Evolutionary conservation across 2,113 vertebrate species (phyloP).

Genomic region (Marcusenius ussheri): DNA sequence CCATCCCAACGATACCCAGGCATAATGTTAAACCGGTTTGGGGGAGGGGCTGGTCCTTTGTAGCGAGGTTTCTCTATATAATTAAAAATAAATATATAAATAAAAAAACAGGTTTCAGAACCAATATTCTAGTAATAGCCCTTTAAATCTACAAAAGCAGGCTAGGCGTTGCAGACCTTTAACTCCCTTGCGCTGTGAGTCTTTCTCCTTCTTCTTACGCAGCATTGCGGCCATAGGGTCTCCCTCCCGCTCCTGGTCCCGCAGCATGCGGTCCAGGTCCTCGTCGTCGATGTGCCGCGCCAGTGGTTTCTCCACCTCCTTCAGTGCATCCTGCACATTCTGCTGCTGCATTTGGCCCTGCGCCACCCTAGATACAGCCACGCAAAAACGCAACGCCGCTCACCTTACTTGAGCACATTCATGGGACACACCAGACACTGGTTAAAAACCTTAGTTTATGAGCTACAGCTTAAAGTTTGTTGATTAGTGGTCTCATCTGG

Average conservation of each 20-base stretch:
- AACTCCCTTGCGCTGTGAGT: conserved; percentile 65
- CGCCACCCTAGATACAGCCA: conserved; percentile 59
- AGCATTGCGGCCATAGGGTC: conserved; percentile 92
- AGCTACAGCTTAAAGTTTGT: background rate
- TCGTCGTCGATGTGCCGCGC: conserved; percentile 82
- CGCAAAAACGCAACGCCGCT: background rate
- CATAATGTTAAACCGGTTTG: conserved; percentile 84
- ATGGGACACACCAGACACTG: background rate
- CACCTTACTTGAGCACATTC: background rate
- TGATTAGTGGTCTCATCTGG: background rate
- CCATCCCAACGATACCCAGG: conserved; percentile 96
- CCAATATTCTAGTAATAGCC: no score
- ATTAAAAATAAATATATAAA: background rate
- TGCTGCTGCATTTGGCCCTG: conserved; percentile 81
- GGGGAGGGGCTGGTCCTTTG: conserved; percentile 78
- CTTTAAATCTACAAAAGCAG: background rate
- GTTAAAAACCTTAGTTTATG: background rate
- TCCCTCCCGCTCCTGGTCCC: conserved; percentile 85
- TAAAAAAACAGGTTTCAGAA: background rate
- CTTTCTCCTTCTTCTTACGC: conserved; percentile 75
- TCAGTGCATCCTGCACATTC: conserved; percentile 75
- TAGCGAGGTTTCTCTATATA: conserved; percentile 75
- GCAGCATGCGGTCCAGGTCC: conserved; percentile 84
- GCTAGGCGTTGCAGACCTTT: conserved; percentile 24
- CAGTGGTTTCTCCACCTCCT: conserved; percentile 84